Evolutionary conservation across 2,113 vertebrate genomes (phyloP).

Genomic region (Atrichornis clamosus): DNA sequence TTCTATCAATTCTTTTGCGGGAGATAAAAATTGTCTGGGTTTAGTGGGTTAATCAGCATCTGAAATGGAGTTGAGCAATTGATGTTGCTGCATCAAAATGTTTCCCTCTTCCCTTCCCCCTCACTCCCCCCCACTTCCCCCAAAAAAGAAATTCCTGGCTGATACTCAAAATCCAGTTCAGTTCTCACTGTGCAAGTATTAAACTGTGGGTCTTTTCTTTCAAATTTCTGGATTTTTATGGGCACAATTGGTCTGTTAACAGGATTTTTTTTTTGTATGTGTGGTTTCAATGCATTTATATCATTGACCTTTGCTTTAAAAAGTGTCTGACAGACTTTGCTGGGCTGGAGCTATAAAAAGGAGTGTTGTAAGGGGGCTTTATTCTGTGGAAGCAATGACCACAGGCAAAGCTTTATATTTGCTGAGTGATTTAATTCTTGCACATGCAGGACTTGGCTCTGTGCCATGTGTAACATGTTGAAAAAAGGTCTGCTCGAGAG

Average conservation of each 20-base stretch:
- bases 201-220: conserved; percentile 66
- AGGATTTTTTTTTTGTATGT: neutral
- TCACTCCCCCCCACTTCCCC: neutral
- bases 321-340: conserved; percentile 62
- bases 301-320: conserved; percentile 74
- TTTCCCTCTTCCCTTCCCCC: conserved; percentile 10
- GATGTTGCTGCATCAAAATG: conserved; percentile 35
- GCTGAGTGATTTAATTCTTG: conserved; percentile 75
- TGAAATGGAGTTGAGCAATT: conserved; percentile 1
- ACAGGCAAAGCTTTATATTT: conserved; percentile 72
- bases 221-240: conserved; percentile 54
- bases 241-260: conserved; percentile 61
- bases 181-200: conserved; percentile 27
- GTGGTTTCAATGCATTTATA: conserved; percentile 58
- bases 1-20: neutral
- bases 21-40: neutral
- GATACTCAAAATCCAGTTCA: conserved; percentile 3
- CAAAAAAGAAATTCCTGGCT: conserved; percentile 55
- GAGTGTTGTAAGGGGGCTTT: conserved; percentile 68
- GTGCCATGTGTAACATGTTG: conserved; percentile 59
- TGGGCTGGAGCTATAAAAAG: conserved; percentile 66
- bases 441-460: conserved; percentile 54
- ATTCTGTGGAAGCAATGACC: conserved; percentile 68
- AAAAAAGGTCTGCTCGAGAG: conserved; percentile 49
- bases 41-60: conserved; percentile 17